phyloP scores from a whole-genome alignment of 2,888 invertebrate genomes.

The Chesias legatella region DNA sequence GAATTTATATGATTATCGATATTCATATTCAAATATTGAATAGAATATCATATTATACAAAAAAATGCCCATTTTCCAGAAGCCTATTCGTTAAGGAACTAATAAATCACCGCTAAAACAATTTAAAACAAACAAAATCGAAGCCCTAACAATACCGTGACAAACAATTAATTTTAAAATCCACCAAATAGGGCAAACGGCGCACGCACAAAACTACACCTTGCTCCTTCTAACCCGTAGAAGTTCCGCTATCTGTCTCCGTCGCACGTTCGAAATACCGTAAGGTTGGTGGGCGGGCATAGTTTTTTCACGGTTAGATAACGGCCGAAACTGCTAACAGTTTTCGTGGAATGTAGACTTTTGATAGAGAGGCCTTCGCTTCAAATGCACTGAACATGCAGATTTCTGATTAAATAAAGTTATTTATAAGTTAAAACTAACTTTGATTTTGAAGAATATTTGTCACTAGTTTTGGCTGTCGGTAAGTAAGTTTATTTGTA shows the following conservation, averaged over 20 bases:
- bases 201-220: conserved; percentile 48
- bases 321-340: conserved; percentile 59
- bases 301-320: conserved; percentile 76
- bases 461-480: too few species aligned
- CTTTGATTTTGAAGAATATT: too few species aligned
- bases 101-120: conserved; percentile 1
- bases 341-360: conserved; percentile 58
- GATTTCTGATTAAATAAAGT: too few species aligned
- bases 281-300: conserved; percentile 69
- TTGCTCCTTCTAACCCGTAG: conserved; percentile 42
- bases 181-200: conserved; percentile 59
- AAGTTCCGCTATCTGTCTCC: conserved; percentile 40
- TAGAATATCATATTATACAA: too few species aligned
- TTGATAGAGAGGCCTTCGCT: conserved; percentile 27
- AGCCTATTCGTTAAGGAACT: too few species aligned
- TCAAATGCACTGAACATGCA: too few species aligned
- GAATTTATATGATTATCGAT: too few species aligned
- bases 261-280: conserved; percentile 74
- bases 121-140: conserved; percentile 23
- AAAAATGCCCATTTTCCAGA: too few species aligned
- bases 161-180: conserved; percentile 61
- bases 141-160: conserved; percentile 42
- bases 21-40: too few species aligned
- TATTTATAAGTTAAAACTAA: not conserved
- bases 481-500: too few species aligned